Percentiles rank a stretch among this genome's conserved stretches.
Conservation (phyloP, 1,140 invertebrate species). For the Doryteuthis pealeii region DNA sequence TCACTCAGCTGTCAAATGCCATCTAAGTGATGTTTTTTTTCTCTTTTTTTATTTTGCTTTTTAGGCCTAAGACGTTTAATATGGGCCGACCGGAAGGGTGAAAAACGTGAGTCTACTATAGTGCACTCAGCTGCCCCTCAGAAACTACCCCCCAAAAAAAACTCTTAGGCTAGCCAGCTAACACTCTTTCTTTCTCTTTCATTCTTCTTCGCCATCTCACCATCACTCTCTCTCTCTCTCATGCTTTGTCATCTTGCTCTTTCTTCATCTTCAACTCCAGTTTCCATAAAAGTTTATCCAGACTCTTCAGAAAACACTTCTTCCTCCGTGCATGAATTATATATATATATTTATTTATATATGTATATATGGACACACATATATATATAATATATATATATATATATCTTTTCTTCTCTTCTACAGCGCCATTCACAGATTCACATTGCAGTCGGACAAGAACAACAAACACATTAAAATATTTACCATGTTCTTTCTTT, state of each 20-base stretch:
- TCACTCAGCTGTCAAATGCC: too few species aligned
- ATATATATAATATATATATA: background rate
- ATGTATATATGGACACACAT: background rate
- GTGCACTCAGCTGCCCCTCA: too few species aligned
- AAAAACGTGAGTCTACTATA: background rate
- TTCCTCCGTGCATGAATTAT: background rate
- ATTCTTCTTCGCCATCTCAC: background rate
- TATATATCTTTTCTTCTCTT: too few species aligned
- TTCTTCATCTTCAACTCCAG: background rate
- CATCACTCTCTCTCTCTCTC: background rate
- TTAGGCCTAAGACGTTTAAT: slow-evolving; percentile 6
- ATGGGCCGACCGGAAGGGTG: slow-evolving; percentile 1
- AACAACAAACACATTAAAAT: too few species aligned
- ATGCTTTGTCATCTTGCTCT: background rate
- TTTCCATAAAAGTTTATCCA: too few species aligned
- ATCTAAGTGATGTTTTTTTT: background rate
- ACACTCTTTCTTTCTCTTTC: background rate
- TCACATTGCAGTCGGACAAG: too few species aligned
- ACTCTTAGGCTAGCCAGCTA: background rate
- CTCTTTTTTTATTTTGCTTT: background rate
- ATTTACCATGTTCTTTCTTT: too few species aligned
- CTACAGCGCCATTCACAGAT: too few species aligned
- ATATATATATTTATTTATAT: background rate
- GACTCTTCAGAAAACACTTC: too few species aligned
- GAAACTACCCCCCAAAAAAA: background rate